Percentiles rank a stretch among this genome's conserved stretches.
phyloP scores from a whole-genome alignment of 1,140 invertebrate species.

The Paramacrobiotus metropolitanus region DNA sequence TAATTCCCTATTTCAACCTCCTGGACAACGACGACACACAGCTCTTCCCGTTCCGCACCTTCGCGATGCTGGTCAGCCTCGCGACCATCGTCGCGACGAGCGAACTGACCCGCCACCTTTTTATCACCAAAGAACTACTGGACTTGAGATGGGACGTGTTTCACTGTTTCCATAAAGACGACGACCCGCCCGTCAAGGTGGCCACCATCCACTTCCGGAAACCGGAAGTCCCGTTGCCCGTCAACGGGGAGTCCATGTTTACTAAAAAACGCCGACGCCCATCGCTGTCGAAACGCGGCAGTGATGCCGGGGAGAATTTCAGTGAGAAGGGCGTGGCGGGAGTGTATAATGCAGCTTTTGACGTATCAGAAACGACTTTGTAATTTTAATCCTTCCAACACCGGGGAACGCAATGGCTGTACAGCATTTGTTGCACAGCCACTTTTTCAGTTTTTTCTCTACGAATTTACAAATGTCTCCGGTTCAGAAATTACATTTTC shows the following conservation, averaged over 20 bases:
- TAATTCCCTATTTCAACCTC: conserved; percentile 27
- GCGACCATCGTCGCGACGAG: conserved; percentile 20
- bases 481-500: no score
- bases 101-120: conserved; percentile 20
- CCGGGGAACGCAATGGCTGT: no score
- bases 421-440: no score
- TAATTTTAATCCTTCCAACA: no score
- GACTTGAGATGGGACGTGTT: conserved; percentile 21
- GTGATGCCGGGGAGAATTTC: not conserved
- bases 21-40: conserved; percentile 19
- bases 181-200: not conserved
- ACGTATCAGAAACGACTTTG: no score
- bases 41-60: conserved; percentile 27
- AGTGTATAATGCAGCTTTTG: no score
- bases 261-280: no score
- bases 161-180: conserved; percentile 16
- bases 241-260: no score
- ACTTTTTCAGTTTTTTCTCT: no score
- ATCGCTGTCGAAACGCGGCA: not conserved
- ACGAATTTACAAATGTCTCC: no score
- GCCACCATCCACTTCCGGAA: not conserved
- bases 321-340: no score
- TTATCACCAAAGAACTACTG: conserved; percentile 19
- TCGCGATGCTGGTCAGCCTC: conserved; percentile 27
- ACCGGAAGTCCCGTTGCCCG: not conserved